Percentiles rank a stretch among this genome's conserved stretches.
Conservation (phyloP, 2,888 invertebrate species). For the Julus scandinavius region DNA sequence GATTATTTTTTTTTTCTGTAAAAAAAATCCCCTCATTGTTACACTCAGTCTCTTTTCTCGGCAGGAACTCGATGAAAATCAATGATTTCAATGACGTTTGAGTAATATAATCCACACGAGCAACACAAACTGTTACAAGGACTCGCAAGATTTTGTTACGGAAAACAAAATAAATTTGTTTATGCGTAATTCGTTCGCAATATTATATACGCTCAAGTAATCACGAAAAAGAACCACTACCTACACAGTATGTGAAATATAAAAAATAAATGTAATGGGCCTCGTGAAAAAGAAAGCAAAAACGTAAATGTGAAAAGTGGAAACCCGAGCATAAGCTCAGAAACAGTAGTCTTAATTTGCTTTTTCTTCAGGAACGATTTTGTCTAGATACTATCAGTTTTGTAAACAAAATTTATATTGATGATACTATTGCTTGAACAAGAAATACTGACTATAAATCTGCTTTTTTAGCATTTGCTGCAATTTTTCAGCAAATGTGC, state of each 20-base stretch:
- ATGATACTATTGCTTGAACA: too few relatives aligned
- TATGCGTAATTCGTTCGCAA: conserved; percentile 5
- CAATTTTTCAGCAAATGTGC: too few relatives aligned
- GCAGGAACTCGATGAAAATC: conserved; percentile 5
- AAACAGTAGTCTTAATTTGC: too few relatives aligned
- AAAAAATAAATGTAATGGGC: not conserved
- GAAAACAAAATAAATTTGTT: conserved; percentile 34
- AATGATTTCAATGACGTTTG: conserved; percentile 38
- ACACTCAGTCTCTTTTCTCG: not conserved
- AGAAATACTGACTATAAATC: too few relatives aligned
- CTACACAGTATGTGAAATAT: not conserved
- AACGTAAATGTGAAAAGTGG: not conserved
- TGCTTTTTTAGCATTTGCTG: too few relatives aligned
- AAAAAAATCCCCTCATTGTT: conserved; percentile 27
- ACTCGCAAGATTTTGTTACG: conserved; percentile 34
- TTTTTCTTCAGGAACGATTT: too few relatives aligned
- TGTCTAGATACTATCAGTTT: too few relatives aligned
- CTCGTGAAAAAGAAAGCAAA: not conserved
- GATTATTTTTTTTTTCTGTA: conserved; percentile 1
- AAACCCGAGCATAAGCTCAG: too few relatives aligned
- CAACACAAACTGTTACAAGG: conserved; percentile 20
- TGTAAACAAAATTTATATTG: too few relatives aligned
- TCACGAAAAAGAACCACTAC: not conserved
- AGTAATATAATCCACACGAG: conserved; percentile 39
- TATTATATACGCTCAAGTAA: not conserved